phyloP scores from a whole-genome alignment of 2,113 vertebrate genomes.

The Nanger granti region DNA sequence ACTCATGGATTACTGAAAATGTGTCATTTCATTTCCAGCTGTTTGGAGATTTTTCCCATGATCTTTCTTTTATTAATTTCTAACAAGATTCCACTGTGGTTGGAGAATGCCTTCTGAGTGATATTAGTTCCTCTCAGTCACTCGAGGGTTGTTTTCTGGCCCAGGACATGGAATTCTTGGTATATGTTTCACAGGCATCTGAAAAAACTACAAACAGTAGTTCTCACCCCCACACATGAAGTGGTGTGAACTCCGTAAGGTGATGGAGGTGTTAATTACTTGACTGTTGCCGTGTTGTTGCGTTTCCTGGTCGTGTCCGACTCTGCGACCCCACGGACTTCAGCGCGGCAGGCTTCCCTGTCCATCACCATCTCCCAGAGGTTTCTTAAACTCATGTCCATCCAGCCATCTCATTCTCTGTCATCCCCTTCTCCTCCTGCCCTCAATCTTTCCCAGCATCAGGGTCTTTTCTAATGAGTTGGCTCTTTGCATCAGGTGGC shows the following conservation, averaged over 20 bases:
- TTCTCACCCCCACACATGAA: not conserved
- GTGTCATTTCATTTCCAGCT: not conserved
- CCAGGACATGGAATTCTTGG: not conserved
- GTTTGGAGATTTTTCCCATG: not conserved
- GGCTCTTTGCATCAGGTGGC: not conserved
- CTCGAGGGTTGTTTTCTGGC: not conserved
- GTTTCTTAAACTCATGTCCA: not conserved
- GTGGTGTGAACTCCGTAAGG: accelerated
- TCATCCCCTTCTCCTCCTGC: not conserved
- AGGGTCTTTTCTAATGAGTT: not conserved
- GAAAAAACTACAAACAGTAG: not conserved
- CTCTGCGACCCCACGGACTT: not conserved
- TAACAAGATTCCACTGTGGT: not conserved
- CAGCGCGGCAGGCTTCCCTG: not conserved
- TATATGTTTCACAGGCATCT: not conserved
- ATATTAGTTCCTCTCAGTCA: not conserved
- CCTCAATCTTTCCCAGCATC: not conserved
- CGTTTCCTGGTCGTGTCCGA: not conserved
- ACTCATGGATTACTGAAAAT: not conserved
- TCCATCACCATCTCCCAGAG: not conserved
- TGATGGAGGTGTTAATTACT: not conserved
- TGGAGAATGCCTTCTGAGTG: not conserved
- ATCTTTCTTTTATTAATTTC: not conserved
- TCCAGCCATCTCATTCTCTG: not conserved
- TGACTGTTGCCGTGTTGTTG: accelerated